phyloP scores from a whole-genome alignment of 37 sponge, comb jelly and placozoan genomes.

The Ianthella basta region DNA sequence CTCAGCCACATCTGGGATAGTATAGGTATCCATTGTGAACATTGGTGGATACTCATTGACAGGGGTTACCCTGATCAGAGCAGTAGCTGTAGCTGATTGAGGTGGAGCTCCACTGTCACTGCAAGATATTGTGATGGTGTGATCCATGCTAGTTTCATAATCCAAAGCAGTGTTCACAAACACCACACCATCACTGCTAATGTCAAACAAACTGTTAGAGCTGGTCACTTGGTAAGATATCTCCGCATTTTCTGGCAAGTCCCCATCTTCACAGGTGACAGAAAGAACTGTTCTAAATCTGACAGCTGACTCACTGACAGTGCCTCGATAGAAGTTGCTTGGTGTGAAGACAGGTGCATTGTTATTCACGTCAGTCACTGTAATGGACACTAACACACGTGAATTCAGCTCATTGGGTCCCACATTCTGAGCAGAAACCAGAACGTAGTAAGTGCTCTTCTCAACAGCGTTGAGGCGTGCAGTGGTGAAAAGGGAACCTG shows the following conservation, averaged over 20 bases:
- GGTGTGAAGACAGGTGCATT: conserved; percentile 46
- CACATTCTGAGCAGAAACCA: conserved; percentile 43
- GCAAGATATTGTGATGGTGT: conserved; percentile 55
- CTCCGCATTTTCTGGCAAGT: conserved; percentile 34
- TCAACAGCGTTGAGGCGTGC: conserved; percentile 32
- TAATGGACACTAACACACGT: conserved; percentile 38
- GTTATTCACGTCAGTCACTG: conserved; percentile 69
- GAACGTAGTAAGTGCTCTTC: conserved; percentile 36
- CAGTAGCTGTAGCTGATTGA: conserved; percentile 37
- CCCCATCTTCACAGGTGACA: conserved; percentile 56
- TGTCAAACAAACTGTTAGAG: conserved; percentile 26
- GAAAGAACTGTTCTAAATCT: conserved; percentile 27
- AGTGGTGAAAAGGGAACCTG: conserved; percentile 48
- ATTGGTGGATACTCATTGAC: conserved; percentile 67
- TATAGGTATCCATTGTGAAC: conserved; percentile 45
- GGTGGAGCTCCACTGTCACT: conserved; percentile 59
- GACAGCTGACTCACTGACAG: conserved; percentile 42
- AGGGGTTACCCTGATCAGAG: conserved; percentile 47
- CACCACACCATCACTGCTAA: conserved; percentile 53
- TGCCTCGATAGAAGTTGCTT: conserved; percentile 27
- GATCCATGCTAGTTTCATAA: conserved; percentile 38
- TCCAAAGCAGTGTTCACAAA: conserved; percentile 28
- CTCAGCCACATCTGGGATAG: conserved; percentile 42
- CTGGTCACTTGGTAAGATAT: conserved; percentile 38
- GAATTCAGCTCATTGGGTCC: conserved; percentile 45